Evolutionary conservation across 2,113 vertebrate species (phyloP).

Genomic region (Leptobrachium leishanense): DNA sequence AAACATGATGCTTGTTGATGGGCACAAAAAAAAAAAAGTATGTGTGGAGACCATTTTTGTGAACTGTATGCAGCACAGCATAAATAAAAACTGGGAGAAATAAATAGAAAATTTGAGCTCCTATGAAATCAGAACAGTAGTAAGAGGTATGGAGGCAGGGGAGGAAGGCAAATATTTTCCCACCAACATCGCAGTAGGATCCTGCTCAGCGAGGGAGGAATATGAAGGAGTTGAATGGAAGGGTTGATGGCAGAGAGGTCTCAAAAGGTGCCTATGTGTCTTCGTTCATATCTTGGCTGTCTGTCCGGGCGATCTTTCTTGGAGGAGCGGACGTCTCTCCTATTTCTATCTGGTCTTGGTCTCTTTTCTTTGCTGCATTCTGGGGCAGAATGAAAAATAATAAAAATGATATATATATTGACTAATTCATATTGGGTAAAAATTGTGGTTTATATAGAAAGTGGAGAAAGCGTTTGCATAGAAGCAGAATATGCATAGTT

Average conservation of each 20-base stretch:
- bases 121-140: conserved; percentile 61
- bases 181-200: conserved; percentile 49
- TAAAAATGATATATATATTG: background rate
- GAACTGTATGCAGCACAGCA: conserved; percentile 51
- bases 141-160: conserved; percentile 31
- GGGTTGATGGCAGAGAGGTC: background rate
- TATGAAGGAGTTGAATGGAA: conserved; percentile 55
- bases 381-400: conserved; percentile 52
- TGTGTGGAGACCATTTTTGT: conserved; percentile 2
- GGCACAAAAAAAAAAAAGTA: conserved; percentile 1
- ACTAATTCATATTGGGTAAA: too few relatives aligned
- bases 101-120: conserved; percentile 71
- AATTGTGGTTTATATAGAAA: too few relatives aligned
- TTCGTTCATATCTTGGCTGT: conserved; percentile 97
- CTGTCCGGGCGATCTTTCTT: conserved; percentile 92
- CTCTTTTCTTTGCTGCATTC: conserved; percentile 90
- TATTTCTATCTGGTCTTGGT: conserved; percentile 82
- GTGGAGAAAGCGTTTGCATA: too few relatives aligned
- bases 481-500: too few relatives aligned
- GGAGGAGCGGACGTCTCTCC: conserved; percentile 89
- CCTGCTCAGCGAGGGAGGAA: conserved; percentile 28
- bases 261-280: conserved; percentile 79
- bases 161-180: conserved; percentile 49
- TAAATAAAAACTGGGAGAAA: conserved; percentile 71
- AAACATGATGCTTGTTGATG: background rate